Base-by-base conservation (phyloP, 2,888 invertebrate species). In the Parelbella ahira region DNA sequence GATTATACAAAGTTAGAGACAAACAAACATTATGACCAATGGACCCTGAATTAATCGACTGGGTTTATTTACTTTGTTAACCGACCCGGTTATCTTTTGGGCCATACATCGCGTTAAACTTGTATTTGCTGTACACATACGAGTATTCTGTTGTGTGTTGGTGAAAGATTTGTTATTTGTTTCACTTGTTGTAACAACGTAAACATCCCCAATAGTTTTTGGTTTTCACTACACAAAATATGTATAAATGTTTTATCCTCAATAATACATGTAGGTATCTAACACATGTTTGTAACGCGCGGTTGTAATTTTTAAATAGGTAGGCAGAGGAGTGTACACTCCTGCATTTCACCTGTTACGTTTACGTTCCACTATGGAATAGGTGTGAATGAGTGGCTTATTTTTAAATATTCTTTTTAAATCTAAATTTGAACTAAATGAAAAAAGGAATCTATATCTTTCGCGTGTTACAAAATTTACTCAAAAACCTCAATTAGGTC, bases 1-100 rank as follows among this genome's bases (percentile, higher is more conserved):
- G 36, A 37, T 53, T 48, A 54, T 63, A 61, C 60, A 56, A 73
- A 78, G 69, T 75, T 66, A 71, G 63, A 71, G 56, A 67, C 71
- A 77, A 81, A 76, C 83, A 84, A 80, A 76, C 74, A 81, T 74
- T 70, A 80, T 81, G 81, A 78, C 83, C 82, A 81, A 81, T 84
- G 81, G 78, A 71, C 78, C 84, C 80, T 63, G 73, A 76, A 77
- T 82, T 84, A 82, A 82, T 84, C 78, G 78, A 58, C 63, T 48
- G 76, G 80, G 79, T 72, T 52, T 86, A 84, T 86, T 87, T 79
- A 77, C 81, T 73, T 70, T 68, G 76, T 69, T 68, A 73, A 77
- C 80, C 73, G 68, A 50, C 56, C 57, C 59, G 64, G 80, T 83
- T 87, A 87, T 87, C 86, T 84, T 72, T 60, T 60, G 56, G 68